Conservation (phyloP, 2,797 vertebrate genomes). For the Ispidina picta region DNA sequence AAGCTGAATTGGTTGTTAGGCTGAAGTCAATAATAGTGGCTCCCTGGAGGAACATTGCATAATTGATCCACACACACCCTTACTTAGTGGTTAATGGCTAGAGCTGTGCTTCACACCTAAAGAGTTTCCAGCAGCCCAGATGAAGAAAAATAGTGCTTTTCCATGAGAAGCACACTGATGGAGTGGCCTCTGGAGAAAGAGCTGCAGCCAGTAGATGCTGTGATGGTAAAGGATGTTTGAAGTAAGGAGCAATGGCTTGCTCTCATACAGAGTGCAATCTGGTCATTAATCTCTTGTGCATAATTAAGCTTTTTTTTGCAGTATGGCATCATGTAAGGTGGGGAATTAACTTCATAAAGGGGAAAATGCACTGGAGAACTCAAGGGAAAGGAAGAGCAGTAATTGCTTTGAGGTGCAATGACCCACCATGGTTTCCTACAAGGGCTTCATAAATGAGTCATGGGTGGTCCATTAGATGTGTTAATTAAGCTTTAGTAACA, state of each 20-base stretch:
- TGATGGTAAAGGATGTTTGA: not conserved
- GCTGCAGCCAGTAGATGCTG: not conserved
- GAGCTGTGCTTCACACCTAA: not conserved
- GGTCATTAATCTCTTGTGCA: not conserved
- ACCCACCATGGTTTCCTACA: not conserved
- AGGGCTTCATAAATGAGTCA: not conserved
- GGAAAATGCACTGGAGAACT: not conserved
- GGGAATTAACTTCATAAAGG: not conserved
- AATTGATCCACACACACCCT: not conserved
- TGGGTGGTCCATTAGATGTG: not conserved
- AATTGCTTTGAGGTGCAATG: not conserved
- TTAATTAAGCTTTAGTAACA: not conserved
- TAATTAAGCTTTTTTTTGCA: not conserved
- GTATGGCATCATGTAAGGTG: not conserved
- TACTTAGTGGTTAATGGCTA: not conserved
- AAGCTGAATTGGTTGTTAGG: not conserved
- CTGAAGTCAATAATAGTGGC: conserved; percentile 9
- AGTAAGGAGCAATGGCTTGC: not conserved
- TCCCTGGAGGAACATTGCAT: not conserved
- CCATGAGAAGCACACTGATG: not conserved
- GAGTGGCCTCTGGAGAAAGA: not conserved
- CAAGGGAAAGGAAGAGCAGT: not conserved
- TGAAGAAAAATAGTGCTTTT: not conserved
- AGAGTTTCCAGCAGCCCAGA: not conserved
- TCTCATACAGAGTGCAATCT: not conserved